These are phyloP conservation scores for Cataglyphis hispanica DNA, from an alignment of 1,140 invertebrate genomes.

Conservation along the genomic window DNA sequence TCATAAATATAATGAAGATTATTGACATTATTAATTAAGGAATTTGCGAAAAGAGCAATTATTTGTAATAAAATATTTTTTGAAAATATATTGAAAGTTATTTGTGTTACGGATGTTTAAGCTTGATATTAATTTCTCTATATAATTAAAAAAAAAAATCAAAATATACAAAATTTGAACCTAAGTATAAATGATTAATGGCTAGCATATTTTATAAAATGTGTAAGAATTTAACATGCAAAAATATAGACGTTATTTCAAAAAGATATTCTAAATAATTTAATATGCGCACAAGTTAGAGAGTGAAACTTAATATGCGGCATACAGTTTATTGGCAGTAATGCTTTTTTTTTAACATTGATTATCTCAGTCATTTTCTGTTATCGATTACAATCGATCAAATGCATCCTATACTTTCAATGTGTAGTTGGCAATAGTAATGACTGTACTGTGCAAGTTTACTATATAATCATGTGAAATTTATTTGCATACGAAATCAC, in stretches of 20 bases:
- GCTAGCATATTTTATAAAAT: too few relatives aligned
- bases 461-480: slow-evolving; percentile 62
- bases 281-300: background rate
- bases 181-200: too few relatives aligned
- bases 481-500: slow-evolving; percentile 70
- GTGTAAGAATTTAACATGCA: too few relatives aligned
- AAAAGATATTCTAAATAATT: background rate
- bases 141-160: too few relatives aligned
- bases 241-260: too few relatives aligned
- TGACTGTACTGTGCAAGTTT: background rate
- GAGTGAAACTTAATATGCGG: background rate
- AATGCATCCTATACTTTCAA: slow-evolving; percentile 62
- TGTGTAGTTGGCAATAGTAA: slow-evolving; percentile 62
- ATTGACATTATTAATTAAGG: background rate
- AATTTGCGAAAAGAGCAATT: background rate
- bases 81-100: too few relatives aligned
- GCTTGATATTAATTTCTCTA: too few relatives aligned
- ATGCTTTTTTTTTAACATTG: slow-evolving; percentile 28
- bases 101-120: too few relatives aligned
- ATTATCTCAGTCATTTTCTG: slow-evolving; percentile 58
- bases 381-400: slow-evolving; percentile 68
- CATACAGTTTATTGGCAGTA: slow-evolving; percentile 52
- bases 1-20: background rate
- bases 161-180: too few relatives aligned
- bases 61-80: background rate